phyloP scores from a whole-genome alignment of 2,797 vertebrate genomes.

The Pseudochromis fuscus region DNA sequence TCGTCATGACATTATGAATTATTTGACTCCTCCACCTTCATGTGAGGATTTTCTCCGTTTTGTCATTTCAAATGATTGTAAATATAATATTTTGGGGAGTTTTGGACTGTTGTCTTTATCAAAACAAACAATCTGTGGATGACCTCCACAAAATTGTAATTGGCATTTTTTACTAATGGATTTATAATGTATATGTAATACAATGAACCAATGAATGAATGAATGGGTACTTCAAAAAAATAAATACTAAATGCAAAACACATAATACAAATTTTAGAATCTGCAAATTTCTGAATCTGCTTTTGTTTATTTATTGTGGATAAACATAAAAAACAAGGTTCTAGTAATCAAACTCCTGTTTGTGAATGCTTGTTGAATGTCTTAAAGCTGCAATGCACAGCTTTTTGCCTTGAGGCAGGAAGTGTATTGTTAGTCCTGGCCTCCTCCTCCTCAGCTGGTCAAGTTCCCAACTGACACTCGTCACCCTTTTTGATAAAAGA shows the following conservation, averaged over 20 bases:
- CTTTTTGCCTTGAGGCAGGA: slow-evolving; percentile 41
- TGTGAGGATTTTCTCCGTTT: neutral
- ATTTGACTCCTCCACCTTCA: too few relatives aligned
- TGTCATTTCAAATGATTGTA: neutral
- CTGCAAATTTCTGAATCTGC: too few relatives aligned
- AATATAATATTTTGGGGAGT: neutral
- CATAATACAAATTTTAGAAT: too few relatives aligned
- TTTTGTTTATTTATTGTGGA: neutral
- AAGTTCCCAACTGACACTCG: slow-evolving; percentile 35
- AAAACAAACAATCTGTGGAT: neutral
- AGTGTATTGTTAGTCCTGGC: slow-evolving; percentile 30
- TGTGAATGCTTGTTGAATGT: slow-evolving; percentile 7
- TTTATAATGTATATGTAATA: too few relatives aligned
- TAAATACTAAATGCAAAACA: too few relatives aligned
- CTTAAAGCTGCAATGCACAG: neutral
- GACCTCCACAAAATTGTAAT: too few relatives aligned
- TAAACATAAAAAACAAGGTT: slow-evolving; percentile 4
- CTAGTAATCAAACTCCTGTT: neutral
- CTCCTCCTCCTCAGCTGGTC: slow-evolving; percentile 45
- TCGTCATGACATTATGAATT: too few relatives aligned
- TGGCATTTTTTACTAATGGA: too few relatives aligned
- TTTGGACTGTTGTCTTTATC: too few relatives aligned
- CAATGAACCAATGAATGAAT: too few relatives aligned
- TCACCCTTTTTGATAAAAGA: slow-evolving; percentile 55
- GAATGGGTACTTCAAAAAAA: too few relatives aligned